Evolutionary conservation across 1,140 invertebrate genomes (phyloP).

Genomic region (Chelonus insularis): DNA sequence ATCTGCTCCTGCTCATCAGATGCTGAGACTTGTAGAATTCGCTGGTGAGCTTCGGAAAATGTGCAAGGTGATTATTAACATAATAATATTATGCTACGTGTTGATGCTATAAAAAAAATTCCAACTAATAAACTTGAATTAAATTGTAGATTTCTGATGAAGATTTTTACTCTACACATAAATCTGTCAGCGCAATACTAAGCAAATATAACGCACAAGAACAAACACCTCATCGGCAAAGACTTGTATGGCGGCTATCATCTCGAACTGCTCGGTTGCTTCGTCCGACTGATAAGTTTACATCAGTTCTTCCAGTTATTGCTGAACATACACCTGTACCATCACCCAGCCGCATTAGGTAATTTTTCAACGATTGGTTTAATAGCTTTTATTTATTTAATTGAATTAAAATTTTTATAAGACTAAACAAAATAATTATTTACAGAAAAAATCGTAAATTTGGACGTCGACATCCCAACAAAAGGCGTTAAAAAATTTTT

Average conservation of each 20-base stretch:
- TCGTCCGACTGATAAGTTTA: conserved; percentile 74
- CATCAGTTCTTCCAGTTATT: conserved; percentile 72
- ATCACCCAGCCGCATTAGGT: conserved; percentile 63
- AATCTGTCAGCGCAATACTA: conserved; percentile 65
- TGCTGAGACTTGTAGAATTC: conserved; percentile 63
- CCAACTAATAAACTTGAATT: too few species aligned
- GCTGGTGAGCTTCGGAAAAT: conserved; percentile 64
- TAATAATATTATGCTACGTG: too few species aligned
- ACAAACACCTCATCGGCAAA: conserved; percentile 71
- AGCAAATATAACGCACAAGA: conserved; percentile 72
- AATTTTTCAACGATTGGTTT: conserved; percentile 20
- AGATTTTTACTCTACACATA: conserved; percentile 65
- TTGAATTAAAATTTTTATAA: too few species aligned
- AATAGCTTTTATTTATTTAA: neutral
- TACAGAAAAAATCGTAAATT: conserved; percentile 52
- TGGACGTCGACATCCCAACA: conserved; percentile 50
- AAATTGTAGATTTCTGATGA: conserved; percentile 69
- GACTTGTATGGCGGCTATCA: conserved; percentile 72
- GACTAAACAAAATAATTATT: conserved; percentile 1
- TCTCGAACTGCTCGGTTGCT: conserved; percentile 69
- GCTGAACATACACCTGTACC: conserved; percentile 66
- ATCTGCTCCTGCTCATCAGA: conserved; percentile 42
- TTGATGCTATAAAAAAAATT: too few species aligned
- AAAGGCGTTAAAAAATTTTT: conserved; percentile 44
- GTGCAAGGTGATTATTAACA: conserved; percentile 62